Percentiles rank a stretch among this genome's conserved stretches.
Conservation (phyloP, 2,888 invertebrate genomes). For the Pristionchus fissidentatus region DNA sequence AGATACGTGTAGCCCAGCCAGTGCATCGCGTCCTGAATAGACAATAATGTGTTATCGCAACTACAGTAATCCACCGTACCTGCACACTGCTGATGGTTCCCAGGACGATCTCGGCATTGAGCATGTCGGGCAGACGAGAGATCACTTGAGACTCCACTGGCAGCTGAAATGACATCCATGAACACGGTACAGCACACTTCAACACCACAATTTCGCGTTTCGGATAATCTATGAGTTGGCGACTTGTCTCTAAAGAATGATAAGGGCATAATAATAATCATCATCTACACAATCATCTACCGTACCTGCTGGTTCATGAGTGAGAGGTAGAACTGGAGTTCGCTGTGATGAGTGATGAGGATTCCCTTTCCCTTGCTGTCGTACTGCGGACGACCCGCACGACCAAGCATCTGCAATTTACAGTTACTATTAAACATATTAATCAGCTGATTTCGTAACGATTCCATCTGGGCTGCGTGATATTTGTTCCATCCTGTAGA, state of each 20-base stretch:
- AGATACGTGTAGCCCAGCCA: conserved; percentile 97
- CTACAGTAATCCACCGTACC: not conserved
- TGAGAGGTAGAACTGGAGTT: conserved; percentile 96
- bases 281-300: not conserved
- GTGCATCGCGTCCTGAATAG: conserved; percentile 84
- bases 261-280: not conserved
- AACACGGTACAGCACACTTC: no score
- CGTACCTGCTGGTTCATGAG: conserved; percentile 91
- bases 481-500: no score
- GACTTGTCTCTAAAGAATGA: no score
- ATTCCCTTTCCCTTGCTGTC: conserved; percentile 97
- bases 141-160: conserved; percentile 98
- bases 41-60: not conserved
- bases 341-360: conserved; percentile 97
- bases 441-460: no score
- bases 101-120: conserved; percentile 88
- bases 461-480: no score
- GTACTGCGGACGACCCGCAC: conserved; percentile 97
- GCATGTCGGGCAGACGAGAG: conserved; percentile 91
- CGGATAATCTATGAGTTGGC: no score
- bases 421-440: no score
- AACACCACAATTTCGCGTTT: no score
- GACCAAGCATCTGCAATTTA: conserved; percentile 86
- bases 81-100: conserved; percentile 45
- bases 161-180: conserved; percentile 77